A percentile compares a stretch with the other conserved stretches of the same genome.
Evolutionary conservation across 1,140 invertebrate genomes (phyloP).

Genomic region (Aphis craccivora): DNA sequence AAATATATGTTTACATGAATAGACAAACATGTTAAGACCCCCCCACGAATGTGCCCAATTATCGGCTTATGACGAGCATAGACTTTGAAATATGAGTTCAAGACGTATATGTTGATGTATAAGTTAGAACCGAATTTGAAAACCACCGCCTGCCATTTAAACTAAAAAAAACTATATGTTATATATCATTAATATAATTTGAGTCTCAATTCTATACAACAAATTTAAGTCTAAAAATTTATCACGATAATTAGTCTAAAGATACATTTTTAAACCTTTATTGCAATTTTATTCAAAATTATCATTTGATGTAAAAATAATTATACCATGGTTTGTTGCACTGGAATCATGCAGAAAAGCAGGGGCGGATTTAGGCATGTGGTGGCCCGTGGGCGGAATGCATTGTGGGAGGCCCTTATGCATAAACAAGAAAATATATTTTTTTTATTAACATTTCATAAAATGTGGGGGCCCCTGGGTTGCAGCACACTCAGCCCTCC

Average conservation of each 20-base stretch:
- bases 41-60: too few species aligned
- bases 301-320: not conserved
- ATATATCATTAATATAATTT: not conserved
- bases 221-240: not conserved
- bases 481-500: too few species aligned
- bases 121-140: not conserved
- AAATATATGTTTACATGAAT: too few species aligned
- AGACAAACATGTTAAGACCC: too few species aligned
- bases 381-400: too few species aligned
- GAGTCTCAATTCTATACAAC: not conserved
- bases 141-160: not conserved
- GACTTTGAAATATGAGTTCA: too few species aligned
- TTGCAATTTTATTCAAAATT: not conserved
- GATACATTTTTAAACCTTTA: not conserved
- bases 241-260: not conserved
- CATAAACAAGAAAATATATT: too few species aligned
- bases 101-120: not conserved
- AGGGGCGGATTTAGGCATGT: too few species aligned
- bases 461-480: too few species aligned
- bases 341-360: not conserved
- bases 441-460: too few species aligned
- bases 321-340: not conserved
- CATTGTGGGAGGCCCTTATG: too few species aligned
- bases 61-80: not conserved
- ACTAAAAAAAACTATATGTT: not conserved